phyloP scores from a whole-genome alignment of 2,888 invertebrate species.

The Lamellibrachia columna region DNA sequence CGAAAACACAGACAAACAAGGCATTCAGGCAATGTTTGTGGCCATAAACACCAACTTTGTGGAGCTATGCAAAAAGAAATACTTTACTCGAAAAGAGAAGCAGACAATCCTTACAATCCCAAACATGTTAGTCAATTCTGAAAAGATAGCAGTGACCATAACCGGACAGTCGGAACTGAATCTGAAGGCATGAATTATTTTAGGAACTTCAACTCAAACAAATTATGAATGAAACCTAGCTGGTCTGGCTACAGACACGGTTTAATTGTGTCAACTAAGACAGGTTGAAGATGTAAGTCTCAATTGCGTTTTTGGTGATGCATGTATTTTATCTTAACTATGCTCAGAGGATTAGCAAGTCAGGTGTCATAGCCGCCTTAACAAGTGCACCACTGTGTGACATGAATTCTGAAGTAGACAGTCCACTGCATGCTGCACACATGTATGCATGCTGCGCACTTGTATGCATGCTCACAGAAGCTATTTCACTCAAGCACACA shows the following conservation, averaged over 20 bases:
- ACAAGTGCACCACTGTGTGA: neutral
- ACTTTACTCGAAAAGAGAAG: neutral
- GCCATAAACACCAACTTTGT: neutral
- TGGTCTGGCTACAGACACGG: too few relatives aligned
- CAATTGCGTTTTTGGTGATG: too few relatives aligned
- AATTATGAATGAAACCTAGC: too few relatives aligned
- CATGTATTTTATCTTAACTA: neutral
- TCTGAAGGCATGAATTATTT: too few relatives aligned
- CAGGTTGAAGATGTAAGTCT: too few relatives aligned
- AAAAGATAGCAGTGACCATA: neutral
- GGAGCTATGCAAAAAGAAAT: neutral
- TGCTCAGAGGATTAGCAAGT: neutral
- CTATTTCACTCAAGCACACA: neutral
- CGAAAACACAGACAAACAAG: neutral
- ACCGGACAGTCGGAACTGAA: neutral
- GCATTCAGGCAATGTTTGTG: neutral
- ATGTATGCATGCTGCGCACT: neutral
- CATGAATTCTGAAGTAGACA: neutral
- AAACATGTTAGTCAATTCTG: neutral
- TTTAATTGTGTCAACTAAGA: too few relatives aligned
- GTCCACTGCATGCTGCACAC: neutral
- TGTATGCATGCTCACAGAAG: slow-evolving; percentile 9
- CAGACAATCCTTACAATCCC: neutral
- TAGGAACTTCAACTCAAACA: too few relatives aligned
- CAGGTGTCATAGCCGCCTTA: neutral